Conservation (phyloP, 1,140 invertebrate species). For the Drosophila lini region DNA sequence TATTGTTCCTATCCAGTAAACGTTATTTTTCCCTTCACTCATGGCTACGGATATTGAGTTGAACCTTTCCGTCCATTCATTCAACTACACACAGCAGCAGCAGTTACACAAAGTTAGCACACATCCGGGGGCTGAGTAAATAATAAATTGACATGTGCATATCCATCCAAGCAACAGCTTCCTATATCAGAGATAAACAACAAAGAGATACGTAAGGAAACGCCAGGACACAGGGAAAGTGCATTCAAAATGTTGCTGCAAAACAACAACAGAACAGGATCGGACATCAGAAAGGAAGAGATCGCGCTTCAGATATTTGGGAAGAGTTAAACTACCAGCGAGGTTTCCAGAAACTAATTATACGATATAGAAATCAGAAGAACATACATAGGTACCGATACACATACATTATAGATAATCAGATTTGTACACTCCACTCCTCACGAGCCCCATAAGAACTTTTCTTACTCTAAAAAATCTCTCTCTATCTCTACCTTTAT, state of each 20-base stretch:
- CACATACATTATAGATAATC: slow-evolving; percentile 52
- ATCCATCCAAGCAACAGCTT: slow-evolving; percentile 55
- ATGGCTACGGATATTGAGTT: slow-evolving; percentile 63
- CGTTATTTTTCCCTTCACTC: slow-evolving; percentile 38
- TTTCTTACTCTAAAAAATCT: slow-evolving; percentile 62
- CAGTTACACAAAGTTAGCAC: slow-evolving; percentile 17
- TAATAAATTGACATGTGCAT: slow-evolving; percentile 41
- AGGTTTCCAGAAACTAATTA: slow-evolving; percentile 78
- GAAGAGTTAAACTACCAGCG: slow-evolving; percentile 68
- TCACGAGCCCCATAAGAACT: slow-evolving; percentile 51
- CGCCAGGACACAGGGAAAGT: slow-evolving; percentile 52
- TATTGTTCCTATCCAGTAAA: slow-evolving; percentile 65
- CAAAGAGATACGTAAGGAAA: slow-evolving; percentile 51
- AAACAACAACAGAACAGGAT: slow-evolving; percentile 14
- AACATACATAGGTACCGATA: slow-evolving; percentile 22
- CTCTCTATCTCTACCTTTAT: slow-evolving; percentile 46
- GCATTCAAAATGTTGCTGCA: slow-evolving; percentile 75
- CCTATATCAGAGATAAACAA: slow-evolving; percentile 43
- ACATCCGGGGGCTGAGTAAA: slow-evolving; percentile 16
- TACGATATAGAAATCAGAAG: slow-evolving; percentile 58
- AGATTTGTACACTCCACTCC: slow-evolving; percentile 52
- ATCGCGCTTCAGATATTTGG: slow-evolving; percentile 39
- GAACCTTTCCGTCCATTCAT: slow-evolving; percentile 77
- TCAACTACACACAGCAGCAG: slow-evolving; percentile 51
- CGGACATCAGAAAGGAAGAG: slow-evolving; percentile 14